Evolutionary conservation across 2,797 vertebrate species (phyloP).

Genomic region (Ispidina lecontei): DNA sequence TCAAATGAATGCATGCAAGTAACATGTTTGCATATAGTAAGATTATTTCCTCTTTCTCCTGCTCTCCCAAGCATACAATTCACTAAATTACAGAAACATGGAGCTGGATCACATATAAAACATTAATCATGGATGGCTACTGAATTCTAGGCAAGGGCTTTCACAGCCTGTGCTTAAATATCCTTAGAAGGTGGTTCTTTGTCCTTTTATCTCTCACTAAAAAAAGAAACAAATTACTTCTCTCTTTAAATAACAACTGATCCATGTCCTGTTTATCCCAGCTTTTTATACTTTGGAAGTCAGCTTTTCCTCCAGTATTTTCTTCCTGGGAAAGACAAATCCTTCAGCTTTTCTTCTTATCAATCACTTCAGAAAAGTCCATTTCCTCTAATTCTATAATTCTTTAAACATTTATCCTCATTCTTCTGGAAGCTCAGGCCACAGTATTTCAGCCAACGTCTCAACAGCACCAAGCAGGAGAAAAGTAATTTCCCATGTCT

Average conservation of each 20-base stretch:
- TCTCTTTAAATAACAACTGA: neutral
- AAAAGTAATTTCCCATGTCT: neutral
- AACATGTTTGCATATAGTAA: constrained; percentile 19
- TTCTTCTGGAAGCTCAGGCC: neutral
- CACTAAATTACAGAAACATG: neutral
- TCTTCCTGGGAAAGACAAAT: neutral
- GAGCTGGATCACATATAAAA: neutral
- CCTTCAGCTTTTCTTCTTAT: neutral
- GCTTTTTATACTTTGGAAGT: neutral
- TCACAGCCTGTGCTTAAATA: neutral
- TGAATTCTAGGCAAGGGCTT: neutral
- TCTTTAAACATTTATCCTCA: neutral
- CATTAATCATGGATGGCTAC: neutral
- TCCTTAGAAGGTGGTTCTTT: neutral
- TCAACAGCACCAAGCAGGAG: neutral
- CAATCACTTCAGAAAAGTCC: neutral
- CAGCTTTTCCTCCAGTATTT: neutral
- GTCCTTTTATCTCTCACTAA: neutral
- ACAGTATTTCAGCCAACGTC: neutral
- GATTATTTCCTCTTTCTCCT: constrained; percentile 2
- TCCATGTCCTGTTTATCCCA: neutral
- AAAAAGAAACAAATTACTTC: neutral
- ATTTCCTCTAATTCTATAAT: neutral
- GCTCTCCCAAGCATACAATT: neutral
- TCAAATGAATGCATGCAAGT: neutral